A percentile compares a stretch with the other conserved stretches of the same genome.
phyloP scores from a whole-genome alignment of 2,797 vertebrate genomes.

The Meda fulgida region DNA sequence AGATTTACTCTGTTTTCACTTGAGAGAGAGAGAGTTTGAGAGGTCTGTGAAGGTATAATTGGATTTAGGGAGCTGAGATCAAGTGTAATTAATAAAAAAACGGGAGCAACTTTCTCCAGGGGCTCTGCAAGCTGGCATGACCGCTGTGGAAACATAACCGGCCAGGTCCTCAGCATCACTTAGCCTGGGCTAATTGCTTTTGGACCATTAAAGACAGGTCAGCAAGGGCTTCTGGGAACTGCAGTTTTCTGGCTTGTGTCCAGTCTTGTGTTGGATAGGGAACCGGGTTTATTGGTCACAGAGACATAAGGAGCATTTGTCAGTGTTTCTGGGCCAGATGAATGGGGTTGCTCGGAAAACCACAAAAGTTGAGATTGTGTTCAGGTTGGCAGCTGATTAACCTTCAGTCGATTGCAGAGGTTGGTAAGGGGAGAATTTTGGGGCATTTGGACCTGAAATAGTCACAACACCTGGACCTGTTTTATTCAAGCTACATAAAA shows the following conservation, averaged over 20 bases:
- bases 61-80: slow-evolving; percentile 72
- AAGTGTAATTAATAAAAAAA: slow-evolving; percentile 79
- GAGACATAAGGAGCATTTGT: slow-evolving; percentile 67
- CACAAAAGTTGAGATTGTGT: slow-evolving; percentile 63
- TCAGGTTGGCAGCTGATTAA: slow-evolving; percentile 68
- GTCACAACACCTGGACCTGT: slow-evolving; percentile 53
- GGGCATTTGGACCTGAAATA: slow-evolving; percentile 52
- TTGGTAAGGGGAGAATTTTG: slow-evolving; percentile 42
- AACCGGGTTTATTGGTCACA: slow-evolving; percentile 72
- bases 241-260: slow-evolving; percentile 57
- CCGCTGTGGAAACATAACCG: slow-evolving; percentile 16
- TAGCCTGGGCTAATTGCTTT: slow-evolving; percentile 49
- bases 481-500: slow-evolving; percentile 21
- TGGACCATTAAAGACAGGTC: slow-evolving; percentile 52
- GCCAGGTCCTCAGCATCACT: slow-evolving; percentile 28
- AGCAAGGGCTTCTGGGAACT: slow-evolving; percentile 61
- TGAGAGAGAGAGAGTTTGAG: slow-evolving; percentile 39
- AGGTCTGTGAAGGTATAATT: slow-evolving; percentile 68
- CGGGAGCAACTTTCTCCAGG: slow-evolving; percentile 68
- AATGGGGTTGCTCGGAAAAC: slow-evolving; percentile 62
- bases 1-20: neutral
- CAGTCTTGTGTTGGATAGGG: slow-evolving; percentile 43
- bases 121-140: slow-evolving; percentile 49
- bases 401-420: slow-evolving; percentile 69
- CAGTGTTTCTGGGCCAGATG: slow-evolving; percentile 8